Evolutionary conservation across 2,113 vertebrate genomes (phyloP), one percentile per base, ranked within the genome.

Genomic region (Stigmatopora argus): DNA sequence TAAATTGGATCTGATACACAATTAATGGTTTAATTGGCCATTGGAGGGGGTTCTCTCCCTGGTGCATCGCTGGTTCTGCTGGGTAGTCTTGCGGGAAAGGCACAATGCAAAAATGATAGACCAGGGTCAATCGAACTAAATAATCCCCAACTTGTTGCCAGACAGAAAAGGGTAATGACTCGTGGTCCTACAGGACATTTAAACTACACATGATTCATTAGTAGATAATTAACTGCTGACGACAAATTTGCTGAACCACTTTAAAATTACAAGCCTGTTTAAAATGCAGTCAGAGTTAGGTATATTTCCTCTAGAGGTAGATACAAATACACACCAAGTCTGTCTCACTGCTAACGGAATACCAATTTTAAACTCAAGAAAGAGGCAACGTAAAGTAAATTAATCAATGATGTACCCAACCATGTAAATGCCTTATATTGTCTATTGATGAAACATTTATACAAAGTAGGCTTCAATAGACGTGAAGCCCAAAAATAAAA

Each of bases 1-100:
- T 67, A 90, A 89, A 91, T 88, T 84, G 83, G 81, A 90, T 89
- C 86, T 89, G 90, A 90, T 89, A 84, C 86, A 84, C 86, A 89
- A 92, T 91, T 90, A 89, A 90, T 90, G 83, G 88, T 79, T 84
- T 89, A 90, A 91, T 90, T 90, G 90, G 86, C 84, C 88, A 70
- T 79, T 73, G 81, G 87, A 90, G 89, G 84, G 84, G 59, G 78
- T 79, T 83, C 82, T 83, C 85, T 88, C 85, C 86, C 86, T 47
- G 69, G 85, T 85, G 89, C 51, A 65, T 72, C 46, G 41, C 77
- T 78, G 81, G 80, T 78, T 83, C 71, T 70, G 72, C 79, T 78
- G 77, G 74, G 78, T 56, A 52, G 78, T 72, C 34, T 62, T 81
- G 78, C 58, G 63, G 64, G 78, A 70, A 77, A 47, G 64, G 71